Conservation (phyloP, 2,888 invertebrate species). For the Molanna angustata region DNA sequence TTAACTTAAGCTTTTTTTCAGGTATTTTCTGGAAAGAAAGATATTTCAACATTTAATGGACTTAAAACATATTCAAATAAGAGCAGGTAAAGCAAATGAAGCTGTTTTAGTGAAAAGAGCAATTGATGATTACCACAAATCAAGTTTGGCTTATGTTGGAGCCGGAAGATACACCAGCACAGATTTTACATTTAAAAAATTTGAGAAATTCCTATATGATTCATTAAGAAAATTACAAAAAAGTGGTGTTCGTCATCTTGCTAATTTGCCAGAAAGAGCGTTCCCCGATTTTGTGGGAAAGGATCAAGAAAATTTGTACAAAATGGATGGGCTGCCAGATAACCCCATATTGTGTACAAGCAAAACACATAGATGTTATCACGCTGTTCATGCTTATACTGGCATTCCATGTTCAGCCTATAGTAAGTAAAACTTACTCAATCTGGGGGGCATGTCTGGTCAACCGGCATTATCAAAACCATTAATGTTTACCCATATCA, state of each 20-base stretch:
- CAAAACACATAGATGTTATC: slow-evolving; percentile 85
- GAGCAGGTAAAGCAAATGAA: slow-evolving; percentile 86
- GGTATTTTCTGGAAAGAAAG: slow-evolving; percentile 87
- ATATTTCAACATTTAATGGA: slow-evolving; percentile 92
- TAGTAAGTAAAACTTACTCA: no score
- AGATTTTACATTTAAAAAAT: slow-evolving; percentile 70
- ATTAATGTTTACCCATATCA: no score
- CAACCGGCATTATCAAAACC: no score
- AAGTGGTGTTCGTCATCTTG: slow-evolving; percentile 62
- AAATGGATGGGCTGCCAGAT: slow-evolving; percentile 62
- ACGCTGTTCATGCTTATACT: slow-evolving; percentile 89
- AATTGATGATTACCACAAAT: slow-evolving; percentile 78
- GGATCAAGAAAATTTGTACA: slow-evolving; percentile 51
- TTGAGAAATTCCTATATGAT: slow-evolving; percentile 87
- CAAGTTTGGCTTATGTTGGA: slow-evolving; percentile 65
- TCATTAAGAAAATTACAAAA: slow-evolving; percentile 76
- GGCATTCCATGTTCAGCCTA: slow-evolving; percentile 85
- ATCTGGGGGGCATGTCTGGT: no score
- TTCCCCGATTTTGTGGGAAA: slow-evolving; percentile 54
- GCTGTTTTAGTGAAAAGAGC: slow-evolving; percentile 83
- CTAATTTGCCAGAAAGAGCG: slow-evolving; percentile 57
- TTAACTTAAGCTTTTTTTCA: slow-evolving; percentile 44
- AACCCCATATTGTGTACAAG: slow-evolving; percentile 82
- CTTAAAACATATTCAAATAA: slow-evolving; percentile 86
- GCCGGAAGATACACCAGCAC: slow-evolving; percentile 62